These are phyloP conservation scores for Geococcyx californianus DNA, from an alignment of 2,113 vertebrate genomes.

Conservation along the genomic window DNA sequence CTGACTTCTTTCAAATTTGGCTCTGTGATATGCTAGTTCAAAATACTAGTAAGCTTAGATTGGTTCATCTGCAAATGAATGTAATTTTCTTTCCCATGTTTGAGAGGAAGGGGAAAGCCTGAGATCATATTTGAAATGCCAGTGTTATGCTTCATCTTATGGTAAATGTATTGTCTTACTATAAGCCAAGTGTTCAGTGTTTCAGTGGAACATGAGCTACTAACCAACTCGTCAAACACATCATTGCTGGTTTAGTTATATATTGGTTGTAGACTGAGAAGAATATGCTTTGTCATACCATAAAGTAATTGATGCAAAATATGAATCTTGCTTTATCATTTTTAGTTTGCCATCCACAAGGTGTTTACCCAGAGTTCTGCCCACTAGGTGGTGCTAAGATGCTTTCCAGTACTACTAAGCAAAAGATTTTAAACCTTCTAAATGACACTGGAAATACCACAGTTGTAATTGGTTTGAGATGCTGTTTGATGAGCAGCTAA, in stretches of 20 bases:
- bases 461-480: not conserved
- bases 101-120: not conserved
- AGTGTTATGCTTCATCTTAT: not conserved
- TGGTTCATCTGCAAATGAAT: not conserved
- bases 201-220: not conserved
- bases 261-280: not conserved
- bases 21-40: not conserved
- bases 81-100: not conserved
- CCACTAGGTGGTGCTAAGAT: constrained; percentile 51
- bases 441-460: too few relatives aligned
- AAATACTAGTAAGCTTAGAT: not conserved
- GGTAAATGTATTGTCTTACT: not conserved
- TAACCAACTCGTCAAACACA: not conserved
- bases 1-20: not conserved
- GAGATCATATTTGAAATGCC: not conserved
- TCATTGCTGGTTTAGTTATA: not conserved
- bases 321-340: accelerated
- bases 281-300: not conserved
- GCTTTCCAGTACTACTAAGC: not conserved
- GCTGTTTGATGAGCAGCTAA: not conserved
- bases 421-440: too few relatives aligned
- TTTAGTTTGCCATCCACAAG: not conserved
- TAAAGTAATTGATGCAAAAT: not conserved
- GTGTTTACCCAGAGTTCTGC: not conserved
- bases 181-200: not conserved